phyloP scores from a whole-genome alignment of 2,888 invertebrate genomes.

The Agrilus cyanescens region DNA sequence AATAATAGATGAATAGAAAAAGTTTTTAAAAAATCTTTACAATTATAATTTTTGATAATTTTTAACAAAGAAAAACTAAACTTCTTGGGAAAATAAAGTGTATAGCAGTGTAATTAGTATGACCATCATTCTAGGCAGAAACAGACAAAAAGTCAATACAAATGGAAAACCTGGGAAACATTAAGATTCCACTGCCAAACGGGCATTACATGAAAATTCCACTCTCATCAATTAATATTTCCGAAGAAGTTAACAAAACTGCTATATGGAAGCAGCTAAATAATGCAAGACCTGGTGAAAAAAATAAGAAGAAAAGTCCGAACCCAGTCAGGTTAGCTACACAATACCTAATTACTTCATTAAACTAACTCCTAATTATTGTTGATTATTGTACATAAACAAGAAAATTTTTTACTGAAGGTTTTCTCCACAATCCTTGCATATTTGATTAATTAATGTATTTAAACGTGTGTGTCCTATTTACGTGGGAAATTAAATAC shows the following conservation, averaged over 20 bases:
- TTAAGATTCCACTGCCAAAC: constrained; percentile 79
- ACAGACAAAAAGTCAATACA: constrained; percentile 9
- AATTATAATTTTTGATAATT: too few relatives aligned
- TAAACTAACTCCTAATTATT: too few relatives aligned
- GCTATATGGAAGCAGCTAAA: constrained; percentile 91
- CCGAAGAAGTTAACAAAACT: constrained; percentile 87
- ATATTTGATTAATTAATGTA: too few relatives aligned
- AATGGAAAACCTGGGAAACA: constrained; percentile 40
- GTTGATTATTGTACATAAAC: too few relatives aligned
- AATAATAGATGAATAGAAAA: too few relatives aligned
- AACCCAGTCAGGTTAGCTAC: constrained; percentile 23
- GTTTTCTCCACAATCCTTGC: too few relatives aligned
- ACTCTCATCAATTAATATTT: constrained; percentile 73
- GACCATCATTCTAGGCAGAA: not conserved
- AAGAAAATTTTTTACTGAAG: too few relatives aligned
- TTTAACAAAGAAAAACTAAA: too few relatives aligned
- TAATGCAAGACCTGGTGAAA: constrained; percentile 44
- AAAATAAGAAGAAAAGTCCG: constrained; percentile 31
- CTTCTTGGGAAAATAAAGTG: not conserved
- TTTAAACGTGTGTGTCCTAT: too few relatives aligned
- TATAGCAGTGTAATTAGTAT: not conserved
- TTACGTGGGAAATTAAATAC: too few relatives aligned
- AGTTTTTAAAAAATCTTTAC: too few relatives aligned
- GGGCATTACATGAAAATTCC: constrained; percentile 87
- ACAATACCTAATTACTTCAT: constrained; percentile 8